Conservation (phyloP, 2,888 invertebrate genomes). For the Augiades crinisus region DNA sequence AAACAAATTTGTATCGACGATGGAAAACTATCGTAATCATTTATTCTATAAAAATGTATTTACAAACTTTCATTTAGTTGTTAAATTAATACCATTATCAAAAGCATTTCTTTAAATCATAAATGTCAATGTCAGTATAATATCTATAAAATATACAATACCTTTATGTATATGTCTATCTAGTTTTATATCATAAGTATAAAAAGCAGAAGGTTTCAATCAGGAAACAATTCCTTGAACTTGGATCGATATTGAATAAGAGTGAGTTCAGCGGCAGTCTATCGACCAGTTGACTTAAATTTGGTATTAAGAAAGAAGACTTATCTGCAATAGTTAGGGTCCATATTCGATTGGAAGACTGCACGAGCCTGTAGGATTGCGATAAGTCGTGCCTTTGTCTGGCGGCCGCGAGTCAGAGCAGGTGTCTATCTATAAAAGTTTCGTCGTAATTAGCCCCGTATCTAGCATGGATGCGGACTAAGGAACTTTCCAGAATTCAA, state of each 20-base stretch:
- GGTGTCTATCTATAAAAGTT: constrained; percentile 81
- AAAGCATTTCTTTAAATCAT: too few species aligned
- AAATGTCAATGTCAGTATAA: too few species aligned
- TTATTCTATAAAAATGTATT: too few species aligned
- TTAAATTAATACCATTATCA: too few species aligned
- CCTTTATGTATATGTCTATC: too few species aligned
- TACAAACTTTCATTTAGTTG: too few species aligned
- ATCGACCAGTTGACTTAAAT: constrained; percentile 43
- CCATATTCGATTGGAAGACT: constrained; percentile 45
- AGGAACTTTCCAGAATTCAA: constrained; percentile 74
- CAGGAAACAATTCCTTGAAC: constrained; percentile 39
- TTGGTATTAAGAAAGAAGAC: constrained; percentile 43
- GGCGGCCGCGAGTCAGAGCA: constrained; percentile 69
- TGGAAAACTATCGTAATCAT: too few species aligned
- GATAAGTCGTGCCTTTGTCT: constrained; percentile 79
- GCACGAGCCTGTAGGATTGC: constrained; percentile 65
- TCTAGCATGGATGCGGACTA: constrained; percentile 72
- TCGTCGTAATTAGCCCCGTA: constrained; percentile 75
- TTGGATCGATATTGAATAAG: constrained; percentile 59
- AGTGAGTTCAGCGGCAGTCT: constrained; percentile 55
- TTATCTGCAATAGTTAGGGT: constrained; percentile 46
- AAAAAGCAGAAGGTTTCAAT: constrained; percentile 26
- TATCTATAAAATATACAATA: too few species aligned
- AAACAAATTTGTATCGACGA: too few species aligned
- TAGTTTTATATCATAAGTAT: too few species aligned